Conservation (phyloP, 2,113 vertebrate species). For the Dermatemys mawii region DNA sequence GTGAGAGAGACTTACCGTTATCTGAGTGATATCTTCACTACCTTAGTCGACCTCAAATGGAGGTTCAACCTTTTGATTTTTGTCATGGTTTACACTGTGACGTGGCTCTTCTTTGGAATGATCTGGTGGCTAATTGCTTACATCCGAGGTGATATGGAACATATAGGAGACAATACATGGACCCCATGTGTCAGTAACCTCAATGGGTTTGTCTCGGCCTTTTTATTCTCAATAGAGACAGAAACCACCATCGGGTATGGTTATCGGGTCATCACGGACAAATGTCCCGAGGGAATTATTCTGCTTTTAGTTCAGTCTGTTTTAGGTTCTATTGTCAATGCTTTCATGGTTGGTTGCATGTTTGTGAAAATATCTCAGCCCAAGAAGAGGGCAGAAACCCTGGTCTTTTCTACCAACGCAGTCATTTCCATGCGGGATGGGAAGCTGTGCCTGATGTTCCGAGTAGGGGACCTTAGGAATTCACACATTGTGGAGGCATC, state of each 20-base stretch:
- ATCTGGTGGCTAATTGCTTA: conserved; percentile 99
- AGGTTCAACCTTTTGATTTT: conserved; percentile 98
- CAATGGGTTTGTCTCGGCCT: conserved; percentile 96
- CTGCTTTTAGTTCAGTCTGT: conserved; percentile 97
- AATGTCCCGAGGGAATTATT: conserved; percentile 96
- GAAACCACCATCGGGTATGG: conserved; percentile 99
- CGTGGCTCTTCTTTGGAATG: conserved; percentile 98
- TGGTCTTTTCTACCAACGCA: conserved; percentile 97
- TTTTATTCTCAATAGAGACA: conserved; percentile 99
- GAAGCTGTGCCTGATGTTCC: conserved; percentile 97
- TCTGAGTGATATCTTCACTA: conserved; percentile 98
- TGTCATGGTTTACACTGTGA: conserved; percentile 97
- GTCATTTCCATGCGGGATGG: conserved; percentile 98
- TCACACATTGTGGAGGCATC: conserved; percentile 99
- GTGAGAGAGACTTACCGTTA: conserved; percentile 97
- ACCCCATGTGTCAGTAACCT: conserved; percentile 98
- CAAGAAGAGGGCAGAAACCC: conserved; percentile 98
- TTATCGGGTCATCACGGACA: conserved; percentile 97
- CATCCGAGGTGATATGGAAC: conserved; percentile 95
- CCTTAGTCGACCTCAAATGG: conserved; percentile 98
- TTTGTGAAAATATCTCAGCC: conserved; percentile 99
- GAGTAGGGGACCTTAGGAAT: conserved; percentile 97
- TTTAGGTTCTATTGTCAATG: conserved; percentile 98
- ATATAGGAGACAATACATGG: conserved; percentile 91
- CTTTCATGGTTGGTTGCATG: conserved; percentile 99